phyloP scores from a whole-genome alignment of 2,113 vertebrate genomes.

The Upupa epops region DNA sequence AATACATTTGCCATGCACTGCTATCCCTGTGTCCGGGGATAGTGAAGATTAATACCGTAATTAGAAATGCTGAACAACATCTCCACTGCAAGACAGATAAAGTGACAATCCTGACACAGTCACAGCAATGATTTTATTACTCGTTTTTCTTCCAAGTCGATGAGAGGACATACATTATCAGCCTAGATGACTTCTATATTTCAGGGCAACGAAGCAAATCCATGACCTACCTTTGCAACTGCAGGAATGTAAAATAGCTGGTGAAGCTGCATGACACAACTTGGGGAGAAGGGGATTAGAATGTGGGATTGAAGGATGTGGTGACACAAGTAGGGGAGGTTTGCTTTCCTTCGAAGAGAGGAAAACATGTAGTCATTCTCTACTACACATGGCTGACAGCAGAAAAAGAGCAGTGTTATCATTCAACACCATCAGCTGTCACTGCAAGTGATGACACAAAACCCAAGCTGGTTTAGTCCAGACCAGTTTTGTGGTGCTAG shows the following conservation, averaged over 20 bases:
- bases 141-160: background rate
- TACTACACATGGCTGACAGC: too few relatives aligned
- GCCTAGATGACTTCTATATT: background rate
- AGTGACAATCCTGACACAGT: background rate
- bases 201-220: background rate
- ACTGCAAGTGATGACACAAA: background rate
- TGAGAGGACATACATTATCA: background rate
- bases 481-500: background rate
- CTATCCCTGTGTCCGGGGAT: conserved; percentile 22
- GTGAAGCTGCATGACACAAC: background rate
- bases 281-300: background rate
- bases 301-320: background rate
- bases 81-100: conserved; percentile 19
- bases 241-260: background rate
- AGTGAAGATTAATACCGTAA: conserved; percentile 66
- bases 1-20: conserved; percentile 52
- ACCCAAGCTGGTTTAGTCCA: background rate
- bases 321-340: background rate
- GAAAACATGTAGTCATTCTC: accelerated
- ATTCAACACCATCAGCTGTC: background rate
- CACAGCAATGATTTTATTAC: background rate
- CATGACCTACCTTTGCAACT: accelerated
- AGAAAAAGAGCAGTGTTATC: background rate
- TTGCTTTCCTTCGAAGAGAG: background rate
- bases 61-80: conserved; percentile 39